Conservation (phyloP, 2,888 invertebrate species). For the Nasonovia ribisnigri region DNA sequence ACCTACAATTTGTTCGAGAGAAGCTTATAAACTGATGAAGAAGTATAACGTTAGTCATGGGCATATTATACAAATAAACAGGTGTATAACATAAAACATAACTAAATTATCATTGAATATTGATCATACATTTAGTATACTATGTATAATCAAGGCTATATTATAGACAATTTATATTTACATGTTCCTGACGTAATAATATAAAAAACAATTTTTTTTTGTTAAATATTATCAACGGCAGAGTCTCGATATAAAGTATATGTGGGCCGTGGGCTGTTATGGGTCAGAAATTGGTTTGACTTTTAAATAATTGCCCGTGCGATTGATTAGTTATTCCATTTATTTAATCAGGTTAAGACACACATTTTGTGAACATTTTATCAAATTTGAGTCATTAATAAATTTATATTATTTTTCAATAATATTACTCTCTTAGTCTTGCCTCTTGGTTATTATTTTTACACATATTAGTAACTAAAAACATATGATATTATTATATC, state of each 20-base stretch:
- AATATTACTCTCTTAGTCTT: background rate
- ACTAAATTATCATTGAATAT: background rate
- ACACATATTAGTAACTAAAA: no score
- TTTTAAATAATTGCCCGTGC: background rate
- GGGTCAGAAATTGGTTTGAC: background rate
- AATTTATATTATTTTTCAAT: background rate
- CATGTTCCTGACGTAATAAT: background rate
- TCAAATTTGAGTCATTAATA: background rate
- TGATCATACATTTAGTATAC: no score
- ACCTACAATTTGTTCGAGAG: slow-evolving; percentile 43
- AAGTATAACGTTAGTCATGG: slow-evolving; percentile 30
- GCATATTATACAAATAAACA: slow-evolving; percentile 57
- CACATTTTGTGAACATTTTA: background rate
- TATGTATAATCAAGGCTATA: no score
- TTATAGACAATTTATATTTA: background rate
- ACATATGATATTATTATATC: no score
- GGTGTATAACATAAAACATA: background rate
- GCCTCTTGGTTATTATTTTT: background rate
- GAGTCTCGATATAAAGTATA: background rate
- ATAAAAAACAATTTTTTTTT: background rate
- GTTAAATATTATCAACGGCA: background rate
- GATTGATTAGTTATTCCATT: background rate
- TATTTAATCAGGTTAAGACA: no score
- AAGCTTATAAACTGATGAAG: slow-evolving; percentile 55
- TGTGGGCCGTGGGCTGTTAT: background rate